Evolutionary conservation across 2,113 vertebrate genomes (phyloP).

Genomic region (Pseudois nayaur): DNA sequence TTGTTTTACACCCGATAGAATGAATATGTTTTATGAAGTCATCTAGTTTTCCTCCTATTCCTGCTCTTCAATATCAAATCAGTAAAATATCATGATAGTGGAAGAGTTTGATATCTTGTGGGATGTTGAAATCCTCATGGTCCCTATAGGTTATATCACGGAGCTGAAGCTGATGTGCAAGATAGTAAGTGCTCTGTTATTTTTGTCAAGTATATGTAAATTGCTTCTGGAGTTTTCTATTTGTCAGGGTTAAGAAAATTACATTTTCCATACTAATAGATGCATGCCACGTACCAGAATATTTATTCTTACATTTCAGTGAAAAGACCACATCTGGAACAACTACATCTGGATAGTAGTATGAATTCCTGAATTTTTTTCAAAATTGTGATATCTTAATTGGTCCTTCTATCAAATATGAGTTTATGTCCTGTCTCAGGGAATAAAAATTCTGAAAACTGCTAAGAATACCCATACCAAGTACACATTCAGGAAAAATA

Average conservation of each 20-base stretch:
- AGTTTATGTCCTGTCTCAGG: not conserved
- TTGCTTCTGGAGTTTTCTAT: not conserved
- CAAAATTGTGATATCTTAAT: not conserved
- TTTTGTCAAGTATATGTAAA: not conserved
- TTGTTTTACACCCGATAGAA: not conserved
- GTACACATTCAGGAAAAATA: not conserved
- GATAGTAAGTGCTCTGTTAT: not conserved
- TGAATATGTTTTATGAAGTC: not conserved
- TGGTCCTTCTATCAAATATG: not conserved
- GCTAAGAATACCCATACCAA: not conserved
- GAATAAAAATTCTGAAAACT: not conserved
- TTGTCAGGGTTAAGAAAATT: conserved; percentile 13
- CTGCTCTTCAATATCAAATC: not conserved
- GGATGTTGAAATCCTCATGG: not conserved
- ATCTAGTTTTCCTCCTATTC: not conserved
- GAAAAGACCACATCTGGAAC: not conserved
- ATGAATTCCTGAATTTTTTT: not conserved
- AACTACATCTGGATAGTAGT: not conserved
- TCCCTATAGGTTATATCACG: not conserved
- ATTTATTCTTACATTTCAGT: not conserved
- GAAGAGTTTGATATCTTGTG: not conserved
- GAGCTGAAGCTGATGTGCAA: not conserved
- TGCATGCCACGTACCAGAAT: not conserved
- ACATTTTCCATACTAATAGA: not conserved
- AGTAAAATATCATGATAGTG: not conserved